Percentiles rank a stretch among this genome's conserved stretches.
Conservation (phyloP, 2,797 vertebrate species). For the Anomalospiza imberbis region DNA sequence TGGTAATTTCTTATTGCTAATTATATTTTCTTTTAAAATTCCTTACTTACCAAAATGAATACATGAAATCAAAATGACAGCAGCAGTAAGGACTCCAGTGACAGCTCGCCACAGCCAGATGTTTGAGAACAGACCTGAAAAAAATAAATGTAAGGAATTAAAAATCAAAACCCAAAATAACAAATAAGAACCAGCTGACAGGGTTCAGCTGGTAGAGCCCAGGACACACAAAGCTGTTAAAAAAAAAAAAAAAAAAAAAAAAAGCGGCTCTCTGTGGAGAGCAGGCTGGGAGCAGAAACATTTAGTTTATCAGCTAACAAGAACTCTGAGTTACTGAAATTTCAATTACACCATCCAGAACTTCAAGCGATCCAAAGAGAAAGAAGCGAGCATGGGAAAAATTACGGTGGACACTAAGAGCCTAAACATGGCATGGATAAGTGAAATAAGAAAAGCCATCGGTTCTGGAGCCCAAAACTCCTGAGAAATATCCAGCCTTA, state of each 20-base stretch:
- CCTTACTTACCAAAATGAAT: constrained; percentile 37
- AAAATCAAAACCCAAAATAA: not conserved
- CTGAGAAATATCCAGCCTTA: not conserved
- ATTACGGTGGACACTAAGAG: not conserved
- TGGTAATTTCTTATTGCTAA: not conserved
- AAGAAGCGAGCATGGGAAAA: not conserved
- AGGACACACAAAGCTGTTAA: not conserved
- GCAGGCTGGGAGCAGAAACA: not conserved
- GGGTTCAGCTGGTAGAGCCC: not conserved
- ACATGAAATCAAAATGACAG: constrained; percentile 4
- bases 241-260: not conserved
- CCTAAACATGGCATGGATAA: not conserved
- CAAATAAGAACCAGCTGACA: not conserved
- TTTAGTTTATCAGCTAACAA: not conserved
- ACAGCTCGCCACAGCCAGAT: constrained; percentile 30
- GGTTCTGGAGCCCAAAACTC: not conserved
- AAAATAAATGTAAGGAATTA: not conserved
- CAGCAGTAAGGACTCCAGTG: not conserved
- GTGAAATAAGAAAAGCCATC: not conserved
- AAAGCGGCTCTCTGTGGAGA: not conserved
- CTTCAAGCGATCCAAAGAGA: not conserved
- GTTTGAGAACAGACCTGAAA: constrained; percentile 14
- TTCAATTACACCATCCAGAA: not conserved
- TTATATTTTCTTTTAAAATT: not conserved
- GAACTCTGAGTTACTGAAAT: not conserved